These are phyloP conservation scores for Trachelus troglodyta DNA, from an alignment of 2,888 invertebrate species.

Conservation along the genomic window DNA sequence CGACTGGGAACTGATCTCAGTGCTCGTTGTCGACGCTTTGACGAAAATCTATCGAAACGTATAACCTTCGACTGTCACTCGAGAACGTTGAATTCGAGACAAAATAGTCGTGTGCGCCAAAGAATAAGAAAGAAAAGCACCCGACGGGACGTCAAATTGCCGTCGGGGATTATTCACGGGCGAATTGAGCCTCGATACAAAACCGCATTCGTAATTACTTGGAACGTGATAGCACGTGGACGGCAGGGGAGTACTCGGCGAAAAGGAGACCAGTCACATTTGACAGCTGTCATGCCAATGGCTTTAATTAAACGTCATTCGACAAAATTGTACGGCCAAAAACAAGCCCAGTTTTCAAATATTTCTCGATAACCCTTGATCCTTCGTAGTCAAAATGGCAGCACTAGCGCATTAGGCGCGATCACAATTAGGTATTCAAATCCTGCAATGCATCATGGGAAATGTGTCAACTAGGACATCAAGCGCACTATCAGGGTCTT, in stretches of 20 bases:
- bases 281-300: background rate
- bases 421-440: no score
- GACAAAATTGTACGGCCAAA: background rate
- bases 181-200: background rate
- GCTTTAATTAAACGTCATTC: background rate
- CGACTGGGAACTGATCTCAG: conserved; percentile 16
- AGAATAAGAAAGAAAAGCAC: background rate
- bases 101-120: background rate
- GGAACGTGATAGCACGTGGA: background rate
- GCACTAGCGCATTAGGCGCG: no score
- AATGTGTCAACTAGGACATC: no score
- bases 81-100: background rate
- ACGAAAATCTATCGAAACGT: background rate
- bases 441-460: no score
- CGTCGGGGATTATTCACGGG: background rate
- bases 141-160: background rate
- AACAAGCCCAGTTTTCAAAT: background rate
- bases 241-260: background rate
- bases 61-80: background rate
- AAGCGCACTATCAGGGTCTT: no score
- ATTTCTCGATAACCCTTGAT: no score
- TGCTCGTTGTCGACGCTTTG: background rate
- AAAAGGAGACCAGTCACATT: conserved; percentile 1
- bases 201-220: background rate
- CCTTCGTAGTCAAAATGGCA: no score